Base-by-base conservation (phyloP, 2,797 vertebrate genomes). In the Kryptopterus vitreolus region DNA sequence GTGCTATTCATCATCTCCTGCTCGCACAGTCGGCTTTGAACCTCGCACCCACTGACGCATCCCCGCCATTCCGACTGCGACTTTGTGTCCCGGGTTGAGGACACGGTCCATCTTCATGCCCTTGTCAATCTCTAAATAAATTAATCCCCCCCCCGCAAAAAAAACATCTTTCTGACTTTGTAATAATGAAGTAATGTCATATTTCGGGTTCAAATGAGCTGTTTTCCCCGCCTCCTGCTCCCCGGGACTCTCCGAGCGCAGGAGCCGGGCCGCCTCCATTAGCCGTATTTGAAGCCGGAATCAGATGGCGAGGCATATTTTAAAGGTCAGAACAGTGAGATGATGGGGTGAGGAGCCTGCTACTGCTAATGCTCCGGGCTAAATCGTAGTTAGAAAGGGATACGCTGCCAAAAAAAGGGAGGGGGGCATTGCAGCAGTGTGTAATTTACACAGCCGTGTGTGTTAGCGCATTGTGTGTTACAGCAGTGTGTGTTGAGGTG, bases 1-100 rank as follows among this genome's bases (percentile, higher is more conserved):
- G 84, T 86, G 88, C 89, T 90, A 89, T 89, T 91, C 91, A 92
- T 93, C 90, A 89, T 88, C 90, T 89, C 86, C 50, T 72, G 50
- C 12, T 2, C 9, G 52, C 31, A 4, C 70, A 9, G 31, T 6
- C 85, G 83, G 86, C 90, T 93, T 90, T 91, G 89, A 74, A 59
- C 72, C 55, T 46, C 38, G 48, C 55, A 1, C 55, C 20, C 38
- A 10, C 73, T 73, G 79, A 85, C 90, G 85, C 84, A 88, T 88
- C 81, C 43, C 80, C 87, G 63, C 18, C 53, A 55, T 24, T 33
- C 77, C 38, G 18, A 8, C 86, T 85, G 61, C 16, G 48, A 65
- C 62, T 65, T 20, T 50, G 50, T 9, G 31, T n/a, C 3, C 70
- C 12, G 1, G 52, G 31, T 35, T 6, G 77, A 80, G 78, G 61